phyloP scores from a whole-genome alignment of 2,888 invertebrate genomes.

The Dyspetes luteomarginatus region DNA sequence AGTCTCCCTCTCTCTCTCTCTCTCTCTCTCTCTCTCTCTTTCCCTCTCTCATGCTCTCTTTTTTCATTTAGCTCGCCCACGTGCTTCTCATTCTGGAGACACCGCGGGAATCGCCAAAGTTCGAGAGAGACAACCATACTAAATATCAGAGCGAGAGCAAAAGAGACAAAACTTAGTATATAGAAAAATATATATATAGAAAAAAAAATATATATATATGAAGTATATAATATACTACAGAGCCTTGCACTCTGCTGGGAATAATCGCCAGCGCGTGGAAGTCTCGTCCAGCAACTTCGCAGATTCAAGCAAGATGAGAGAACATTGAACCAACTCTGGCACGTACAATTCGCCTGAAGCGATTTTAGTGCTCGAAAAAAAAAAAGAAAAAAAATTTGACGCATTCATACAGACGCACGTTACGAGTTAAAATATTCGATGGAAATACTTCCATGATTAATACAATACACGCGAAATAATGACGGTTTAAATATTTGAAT shows the following conservation, averaged over 20 bases:
- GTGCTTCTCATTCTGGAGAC: background rate
- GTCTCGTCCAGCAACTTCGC: background rate
- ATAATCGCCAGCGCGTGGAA: conserved; percentile 39
- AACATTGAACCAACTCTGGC: conserved; percentile 29
- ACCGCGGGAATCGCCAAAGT: background rate
- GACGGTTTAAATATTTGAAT: conserved; percentile 7
- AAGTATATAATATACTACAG: background rate
- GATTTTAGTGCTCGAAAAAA: conserved; percentile 13
- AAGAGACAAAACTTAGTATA: background rate
- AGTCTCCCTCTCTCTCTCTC: background rate
- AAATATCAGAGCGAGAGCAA: background rate
- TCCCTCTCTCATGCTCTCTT: background rate
- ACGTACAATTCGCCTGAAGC: conserved; percentile 2
- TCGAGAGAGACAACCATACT: background rate
- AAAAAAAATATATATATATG: background rate
- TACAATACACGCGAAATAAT: background rate
- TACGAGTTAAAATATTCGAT: background rate
- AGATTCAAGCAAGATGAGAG: conserved; percentile 1
- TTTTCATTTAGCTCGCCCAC: background rate
- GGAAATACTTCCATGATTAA: background rate
- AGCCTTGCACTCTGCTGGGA: conserved; percentile 40
- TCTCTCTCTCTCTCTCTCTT: background rate
- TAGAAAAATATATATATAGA: background rate
- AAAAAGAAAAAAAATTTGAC: conserved; percentile 26
- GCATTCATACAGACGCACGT: conserved; percentile 2